Base-by-base conservation (phyloP, 2,797 vertebrate genomes). In the Pelochelys cantorii region DNA sequence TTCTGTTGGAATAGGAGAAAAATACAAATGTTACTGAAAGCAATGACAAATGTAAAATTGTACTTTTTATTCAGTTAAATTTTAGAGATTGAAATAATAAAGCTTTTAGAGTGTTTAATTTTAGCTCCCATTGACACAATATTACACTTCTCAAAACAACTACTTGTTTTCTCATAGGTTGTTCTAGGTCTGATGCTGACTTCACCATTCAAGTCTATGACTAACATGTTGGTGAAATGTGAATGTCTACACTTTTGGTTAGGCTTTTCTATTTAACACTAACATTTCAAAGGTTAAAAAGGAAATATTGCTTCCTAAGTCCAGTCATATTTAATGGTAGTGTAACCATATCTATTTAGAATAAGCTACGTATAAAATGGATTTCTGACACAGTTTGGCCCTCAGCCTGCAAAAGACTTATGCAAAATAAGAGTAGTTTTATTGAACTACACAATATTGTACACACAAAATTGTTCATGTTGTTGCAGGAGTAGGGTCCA, bases 1-100 rank as follows among this genome's bases (percentile, higher is more conserved):
- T 71, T 94, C 75, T 86, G 84, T 89, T 77, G 75, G 13, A 42
- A 75, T 94, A 82, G 90, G 93, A 59, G 65, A 54, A 62, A 94
- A 92, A 83, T 85, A 86, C 27, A 95, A 62, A 74, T 91, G 31
- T 68, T 92, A 17, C 1, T 91, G 77, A 89, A 94, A 96, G 79
- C 89, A 96, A 81, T 25, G 7, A 11, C 29, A 90, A 83, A 86
- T 84, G 56, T 87, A 68, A 89, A 95, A 86, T 65, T 56, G 2
- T 71, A 42, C n/a, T 88, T 91, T n/a, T 48, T 88, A 20, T 80
- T 88, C 53, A 56, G 42, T 78, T 91, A 78, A 92, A 93, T 52
- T 68, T 11, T 4, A 85, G 82, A 77, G 54, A 84, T 81, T 81
- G 3, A 18, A 23, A 87, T 84, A 48, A 29, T 75, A 65, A 95